phyloP scores from a whole-genome alignment of 2,797 vertebrate genomes.

The Anabacerthia variegaticeps region DNA sequence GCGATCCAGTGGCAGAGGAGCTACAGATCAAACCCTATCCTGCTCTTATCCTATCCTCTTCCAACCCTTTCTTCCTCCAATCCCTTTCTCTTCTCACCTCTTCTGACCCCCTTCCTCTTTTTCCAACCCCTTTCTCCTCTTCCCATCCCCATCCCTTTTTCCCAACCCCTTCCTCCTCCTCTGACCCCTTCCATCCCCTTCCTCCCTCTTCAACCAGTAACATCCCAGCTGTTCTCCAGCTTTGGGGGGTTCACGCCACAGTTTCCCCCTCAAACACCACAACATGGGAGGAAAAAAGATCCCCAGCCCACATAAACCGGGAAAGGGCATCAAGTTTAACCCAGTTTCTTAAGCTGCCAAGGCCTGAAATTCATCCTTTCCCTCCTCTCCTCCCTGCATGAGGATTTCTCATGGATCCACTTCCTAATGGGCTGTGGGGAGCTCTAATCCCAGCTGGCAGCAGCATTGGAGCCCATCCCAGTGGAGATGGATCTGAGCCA shows the following conservation, averaged over 20 bases:
- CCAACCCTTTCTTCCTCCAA: neutral
- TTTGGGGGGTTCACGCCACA: accelerated
- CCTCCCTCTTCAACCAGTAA: neutral
- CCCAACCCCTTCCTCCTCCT: neutral
- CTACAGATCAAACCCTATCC: neutral
- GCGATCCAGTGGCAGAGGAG: neutral
- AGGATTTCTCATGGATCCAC: neutral
- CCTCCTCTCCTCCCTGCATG: neutral
- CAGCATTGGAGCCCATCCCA: neutral
- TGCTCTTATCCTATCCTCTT: neutral
- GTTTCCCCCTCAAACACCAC: neutral
- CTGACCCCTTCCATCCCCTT: neutral
- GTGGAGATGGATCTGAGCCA: neutral
- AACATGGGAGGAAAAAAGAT: too few relatives aligned
- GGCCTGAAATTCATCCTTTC: neutral
- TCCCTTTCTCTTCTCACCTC: too few relatives aligned
- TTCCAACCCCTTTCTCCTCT: neutral
- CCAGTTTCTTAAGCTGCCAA: neutral
- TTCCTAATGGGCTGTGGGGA: neutral
- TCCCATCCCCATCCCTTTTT: neutral
- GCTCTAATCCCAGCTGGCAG: neutral
- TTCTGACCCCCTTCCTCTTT: neutral
- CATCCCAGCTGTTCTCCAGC: accelerated
- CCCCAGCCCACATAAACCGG: neutral
- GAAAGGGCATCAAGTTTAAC: neutral